Evolutionary conservation across 2,113 vertebrate species (phyloP).

Genomic region (Carlito syrichta): DNA sequence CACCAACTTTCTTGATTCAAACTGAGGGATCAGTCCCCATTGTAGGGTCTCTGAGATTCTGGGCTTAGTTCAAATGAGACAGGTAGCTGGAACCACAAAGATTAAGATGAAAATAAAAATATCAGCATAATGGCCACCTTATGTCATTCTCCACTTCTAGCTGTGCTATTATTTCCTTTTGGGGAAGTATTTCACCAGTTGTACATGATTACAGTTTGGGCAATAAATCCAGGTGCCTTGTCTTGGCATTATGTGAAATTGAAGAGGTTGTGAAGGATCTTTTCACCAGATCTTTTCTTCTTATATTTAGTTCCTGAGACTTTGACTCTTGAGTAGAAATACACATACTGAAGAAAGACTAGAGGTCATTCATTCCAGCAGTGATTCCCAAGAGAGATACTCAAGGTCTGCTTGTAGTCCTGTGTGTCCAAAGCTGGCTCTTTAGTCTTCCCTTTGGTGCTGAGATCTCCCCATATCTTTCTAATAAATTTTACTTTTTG

Average conservation of each 20-base stretch:
- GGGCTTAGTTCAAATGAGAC: not conserved
- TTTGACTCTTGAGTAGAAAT: not conserved
- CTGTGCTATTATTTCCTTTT: not conserved
- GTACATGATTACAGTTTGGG: not conserved
- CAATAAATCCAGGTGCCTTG: not conserved
- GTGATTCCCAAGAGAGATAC: not conserved
- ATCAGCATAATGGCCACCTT: not conserved
- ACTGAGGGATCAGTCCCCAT: not conserved
- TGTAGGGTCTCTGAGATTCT: not conserved
- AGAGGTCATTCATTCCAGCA: not conserved
- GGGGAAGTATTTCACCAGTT: not conserved
- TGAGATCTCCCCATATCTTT: not conserved
- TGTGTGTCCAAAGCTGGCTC: not conserved
- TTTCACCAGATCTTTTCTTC: not conserved
- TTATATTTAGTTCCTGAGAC: too few species aligned
- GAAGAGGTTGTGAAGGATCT: not conserved
- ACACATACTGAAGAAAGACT: not conserved
- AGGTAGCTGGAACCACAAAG: not conserved
- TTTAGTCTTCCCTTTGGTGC: not conserved
- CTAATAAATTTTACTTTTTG: not conserved
- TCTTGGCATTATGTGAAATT: not conserved
- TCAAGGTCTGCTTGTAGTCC: not conserved
- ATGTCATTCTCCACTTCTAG: not conserved
- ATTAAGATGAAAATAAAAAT: not conserved
- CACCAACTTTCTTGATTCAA: not conserved